Percentiles rank a stretch among this genome's conserved stretches.
phyloP scores from a whole-genome alignment of 2,888 invertebrate species.

The Dynastes tityus region DNA sequence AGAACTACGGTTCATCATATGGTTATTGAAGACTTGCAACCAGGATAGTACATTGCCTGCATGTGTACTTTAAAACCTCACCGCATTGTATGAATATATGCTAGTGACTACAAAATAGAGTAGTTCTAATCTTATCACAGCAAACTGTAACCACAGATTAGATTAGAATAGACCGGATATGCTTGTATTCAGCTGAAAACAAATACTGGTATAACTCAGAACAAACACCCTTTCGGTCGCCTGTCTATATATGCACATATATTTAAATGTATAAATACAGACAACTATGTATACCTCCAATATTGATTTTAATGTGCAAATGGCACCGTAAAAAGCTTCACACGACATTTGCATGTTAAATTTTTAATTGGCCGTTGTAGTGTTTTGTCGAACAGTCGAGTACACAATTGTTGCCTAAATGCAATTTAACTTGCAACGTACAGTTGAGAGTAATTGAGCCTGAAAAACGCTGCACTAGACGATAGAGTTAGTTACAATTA shows the following conservation, averaged over 20 bases:
- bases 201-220: too few relatives aligned
- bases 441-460: not conserved
- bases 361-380: not conserved
- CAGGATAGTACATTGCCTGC: too few relatives aligned
- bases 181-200: too few relatives aligned
- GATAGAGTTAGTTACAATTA: not conserved
- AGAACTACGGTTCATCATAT: too few relatives aligned
- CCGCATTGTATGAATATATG: too few relatives aligned
- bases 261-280: not conserved
- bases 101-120: too few relatives aligned
- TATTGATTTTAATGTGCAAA: slow-evolving; percentile 6
- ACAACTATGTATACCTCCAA: not conserved
- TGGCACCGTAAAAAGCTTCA: not conserved
- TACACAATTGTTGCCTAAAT: not conserved
- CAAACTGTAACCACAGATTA: too few relatives aligned
- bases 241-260: not conserved
- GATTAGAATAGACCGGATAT: too few relatives aligned
- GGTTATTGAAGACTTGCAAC: too few relatives aligned
- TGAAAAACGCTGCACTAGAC: not conserved
- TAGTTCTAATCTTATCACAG: too few relatives aligned
- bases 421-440: not conserved
- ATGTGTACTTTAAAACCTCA: too few relatives aligned
- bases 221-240: too few relatives aligned
- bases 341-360: not conserved
- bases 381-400: not conserved